Evolutionary conservation across 2,797 vertebrate species (phyloP).

Genomic region (Poecilia wingei): DNA sequence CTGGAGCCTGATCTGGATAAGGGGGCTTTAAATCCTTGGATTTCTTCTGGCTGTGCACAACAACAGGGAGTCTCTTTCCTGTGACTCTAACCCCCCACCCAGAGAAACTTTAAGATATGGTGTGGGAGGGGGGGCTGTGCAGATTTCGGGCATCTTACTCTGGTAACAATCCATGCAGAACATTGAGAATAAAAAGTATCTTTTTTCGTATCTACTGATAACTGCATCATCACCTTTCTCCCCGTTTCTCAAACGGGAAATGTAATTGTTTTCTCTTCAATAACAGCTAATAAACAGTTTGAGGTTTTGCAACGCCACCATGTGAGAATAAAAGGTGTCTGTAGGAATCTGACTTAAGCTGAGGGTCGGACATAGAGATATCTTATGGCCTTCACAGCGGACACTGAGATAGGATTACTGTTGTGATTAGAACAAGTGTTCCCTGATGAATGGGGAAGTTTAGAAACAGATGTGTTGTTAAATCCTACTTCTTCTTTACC

Average conservation of each 20-base stretch:
- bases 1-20: not conserved
- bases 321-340: constrained; percentile 37
- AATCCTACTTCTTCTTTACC: not conserved
- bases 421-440: constrained; percentile 20
- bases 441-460: not conserved
- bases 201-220: not conserved
- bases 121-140: not conserved
- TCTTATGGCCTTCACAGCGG: not conserved
- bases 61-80: not conserved
- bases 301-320: constrained; percentile 5
- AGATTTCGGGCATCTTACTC: not conserved
- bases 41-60: not conserved
- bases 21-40: not conserved
- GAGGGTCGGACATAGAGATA: constrained; percentile 6
- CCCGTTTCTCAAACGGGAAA: not conserved
- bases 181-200: not conserved
- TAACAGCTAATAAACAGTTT: constrained; percentile 3
- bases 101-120: not conserved
- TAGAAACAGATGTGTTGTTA: constrained; percentile 19
- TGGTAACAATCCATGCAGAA: not conserved
- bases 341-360: constrained; percentile 30
- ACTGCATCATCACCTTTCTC: not conserved
- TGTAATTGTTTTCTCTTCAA: not conserved
- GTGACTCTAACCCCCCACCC: not conserved
- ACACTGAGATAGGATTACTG: not conserved